phyloP scores from a whole-genome alignment of 2,113 vertebrate genomes.

The Ceratotherium simum region DNA sequence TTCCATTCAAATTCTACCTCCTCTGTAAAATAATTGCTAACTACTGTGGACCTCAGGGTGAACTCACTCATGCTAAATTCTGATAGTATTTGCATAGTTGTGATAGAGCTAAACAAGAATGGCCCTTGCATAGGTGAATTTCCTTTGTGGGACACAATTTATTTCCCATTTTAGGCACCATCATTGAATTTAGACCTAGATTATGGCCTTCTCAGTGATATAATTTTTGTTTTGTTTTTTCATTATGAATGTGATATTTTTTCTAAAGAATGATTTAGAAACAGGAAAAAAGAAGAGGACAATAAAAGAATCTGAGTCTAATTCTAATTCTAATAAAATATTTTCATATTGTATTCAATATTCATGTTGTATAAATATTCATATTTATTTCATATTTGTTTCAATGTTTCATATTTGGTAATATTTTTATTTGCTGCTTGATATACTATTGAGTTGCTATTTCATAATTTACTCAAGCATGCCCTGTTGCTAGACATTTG shows the following conservation, averaged over 20 bases:
- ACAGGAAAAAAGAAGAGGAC: background rate
- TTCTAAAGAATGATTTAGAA: background rate
- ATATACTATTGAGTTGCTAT: background rate
- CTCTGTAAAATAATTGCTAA: background rate
- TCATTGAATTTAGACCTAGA: background rate
- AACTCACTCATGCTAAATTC: background rate
- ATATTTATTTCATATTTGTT: too few relatives aligned
- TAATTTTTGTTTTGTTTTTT: background rate
- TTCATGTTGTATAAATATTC: too few relatives aligned
- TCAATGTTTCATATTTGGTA: background rate
- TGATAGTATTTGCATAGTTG: too few relatives aligned
- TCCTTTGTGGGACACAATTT: background rate
- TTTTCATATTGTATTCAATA: background rate
- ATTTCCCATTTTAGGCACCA: background rate
- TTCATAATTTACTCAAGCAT: background rate
- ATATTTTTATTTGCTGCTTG: background rate
- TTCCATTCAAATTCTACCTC: background rate
- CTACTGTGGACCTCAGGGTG: background rate
- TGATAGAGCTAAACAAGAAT: background rate
- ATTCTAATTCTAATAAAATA: background rate
- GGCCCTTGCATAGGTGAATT: background rate
- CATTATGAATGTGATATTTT: background rate
- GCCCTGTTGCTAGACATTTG: background rate
- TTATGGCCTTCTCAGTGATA: background rate
- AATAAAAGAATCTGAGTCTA: background rate